These are phyloP conservation scores for Trachythela sp. DNA, from an alignment of 64 coral and sea anemone species.

Conservation along the genomic window DNA sequence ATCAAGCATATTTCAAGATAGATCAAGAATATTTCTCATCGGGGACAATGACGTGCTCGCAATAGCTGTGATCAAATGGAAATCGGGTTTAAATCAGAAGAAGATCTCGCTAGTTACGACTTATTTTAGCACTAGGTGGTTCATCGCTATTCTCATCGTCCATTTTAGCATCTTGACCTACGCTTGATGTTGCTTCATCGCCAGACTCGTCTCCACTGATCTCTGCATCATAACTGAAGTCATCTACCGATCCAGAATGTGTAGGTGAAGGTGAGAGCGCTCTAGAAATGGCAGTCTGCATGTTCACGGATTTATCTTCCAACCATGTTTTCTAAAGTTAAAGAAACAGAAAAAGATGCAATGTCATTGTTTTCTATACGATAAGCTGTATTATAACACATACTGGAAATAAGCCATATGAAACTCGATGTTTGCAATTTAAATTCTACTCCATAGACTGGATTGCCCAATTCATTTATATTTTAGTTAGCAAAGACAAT, in stretches of 20 bases:
- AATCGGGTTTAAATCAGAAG: too few relatives aligned
- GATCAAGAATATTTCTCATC: too few relatives aligned
- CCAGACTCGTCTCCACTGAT: background rate
- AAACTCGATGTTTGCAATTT: too few relatives aligned
- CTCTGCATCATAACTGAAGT: background rate
- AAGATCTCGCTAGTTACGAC: background rate
- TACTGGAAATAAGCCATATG: too few relatives aligned
- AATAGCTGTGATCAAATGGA: too few relatives aligned
- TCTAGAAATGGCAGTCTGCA: constrained; percentile 7
- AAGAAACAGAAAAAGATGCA: background rate
- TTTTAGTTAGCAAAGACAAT: too few relatives aligned
- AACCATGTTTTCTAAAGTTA: background rate
- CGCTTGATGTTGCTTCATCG: background rate
- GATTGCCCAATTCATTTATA: too few relatives aligned
- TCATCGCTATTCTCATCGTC: background rate
- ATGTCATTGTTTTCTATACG: background rate
- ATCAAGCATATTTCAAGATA: too few relatives aligned
- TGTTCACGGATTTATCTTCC: constrained; percentile 20
- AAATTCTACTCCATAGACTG: too few relatives aligned
- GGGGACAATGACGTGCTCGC: too few relatives aligned
- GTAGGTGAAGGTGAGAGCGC: background rate
- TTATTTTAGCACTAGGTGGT: background rate
- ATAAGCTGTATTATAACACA: too few relatives aligned
- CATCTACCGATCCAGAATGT: background rate
- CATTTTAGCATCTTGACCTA: background rate